Evolutionary conservation across 1,140 invertebrate species (phyloP), one percentile per base, ranked within the genome.

Genomic region (Sminthurinus signatus): DNA sequence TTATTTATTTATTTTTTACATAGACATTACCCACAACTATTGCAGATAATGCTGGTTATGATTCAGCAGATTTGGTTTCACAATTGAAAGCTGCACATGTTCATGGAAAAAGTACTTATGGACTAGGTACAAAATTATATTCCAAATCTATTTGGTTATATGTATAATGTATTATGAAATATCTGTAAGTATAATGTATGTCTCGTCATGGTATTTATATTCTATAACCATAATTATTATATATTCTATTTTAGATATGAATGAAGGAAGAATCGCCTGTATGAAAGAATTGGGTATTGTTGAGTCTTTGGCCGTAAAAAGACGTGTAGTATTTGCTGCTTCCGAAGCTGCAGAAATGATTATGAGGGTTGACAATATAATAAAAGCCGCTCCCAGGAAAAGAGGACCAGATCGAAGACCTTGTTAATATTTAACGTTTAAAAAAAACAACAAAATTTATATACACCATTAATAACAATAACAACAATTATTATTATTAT

Each of bases 341-440:
- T 79, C 93, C 0, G 97, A 99, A 80, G 96, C 96, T 2, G 96
- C 96, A 0, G 97, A 99, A 81, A 96, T 99, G 91, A 98, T 99
- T 74, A 80, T 99, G 10, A 85, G 97, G 46, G 96, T 99, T 1
- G 97, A 99, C 77, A 87, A 96, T 78, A 99, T 99, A 64, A 87
- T 99, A 27, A 94, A 88, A 75, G 84, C 93, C 39, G 95, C 96
- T 31, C 97, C 97, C 1, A 84, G 97, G 64, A 88, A 88, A 74
- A 86, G 97, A 54, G 84, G 85, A 0, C 86, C 86, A 62, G 96
- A 99, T 76, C 83, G 89, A 73, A 85, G 90, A 71, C 87, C 86
- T 57, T 95, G 90, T 79, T 93, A 88, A 63, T 19, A 25, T 55
- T 15, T 0, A 32, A 2, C 32, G 17, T 42, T 10, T 12, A 12